Evolutionary conservation across 2,797 vertebrate genomes (phyloP).

Genomic region (Acipenser ruthenus): DNA sequence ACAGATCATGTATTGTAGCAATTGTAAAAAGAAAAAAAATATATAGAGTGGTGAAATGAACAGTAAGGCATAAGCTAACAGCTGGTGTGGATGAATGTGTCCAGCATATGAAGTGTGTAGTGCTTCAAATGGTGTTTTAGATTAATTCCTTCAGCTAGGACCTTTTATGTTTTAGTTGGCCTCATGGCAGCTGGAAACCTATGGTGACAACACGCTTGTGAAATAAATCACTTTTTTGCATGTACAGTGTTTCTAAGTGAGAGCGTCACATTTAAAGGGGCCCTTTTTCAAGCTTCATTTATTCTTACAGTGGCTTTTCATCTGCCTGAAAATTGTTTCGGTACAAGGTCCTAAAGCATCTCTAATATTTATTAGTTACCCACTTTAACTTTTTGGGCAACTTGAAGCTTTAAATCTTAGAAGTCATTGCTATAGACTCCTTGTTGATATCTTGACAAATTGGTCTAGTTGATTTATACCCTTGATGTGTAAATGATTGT

Average conservation of each 20-base stretch:
- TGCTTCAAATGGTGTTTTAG: slow-evolving; percentile 36
- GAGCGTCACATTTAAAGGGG: slow-evolving; percentile 29
- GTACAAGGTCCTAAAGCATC: slow-evolving; percentile 40
- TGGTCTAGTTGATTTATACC: too few species aligned
- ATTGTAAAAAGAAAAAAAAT: neutral
- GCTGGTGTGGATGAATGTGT: neutral
- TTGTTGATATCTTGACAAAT: too few species aligned
- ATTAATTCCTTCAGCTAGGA: slow-evolving; percentile 28
- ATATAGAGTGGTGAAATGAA: neutral
- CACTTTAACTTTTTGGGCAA: slow-evolving; percentile 43
- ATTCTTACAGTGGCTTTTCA: slow-evolving; percentile 22
- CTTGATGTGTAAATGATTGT: too few species aligned
- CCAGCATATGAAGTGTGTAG: slow-evolving; percentile 12
- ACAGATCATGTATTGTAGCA: slow-evolving; percentile 7
- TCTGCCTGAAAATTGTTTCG: slow-evolving; percentile 39
- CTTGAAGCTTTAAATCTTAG: slow-evolving; percentile 28
- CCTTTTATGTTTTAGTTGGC: slow-evolving; percentile 30
- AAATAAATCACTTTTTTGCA: slow-evolving; percentile 23
- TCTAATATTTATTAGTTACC: slow-evolving; percentile 55
- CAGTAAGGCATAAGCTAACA: slow-evolving; percentile 3
- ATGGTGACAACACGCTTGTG: slow-evolving; percentile 18
- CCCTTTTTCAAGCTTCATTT: slow-evolving; percentile 33
- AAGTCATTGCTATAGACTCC: too few species aligned
- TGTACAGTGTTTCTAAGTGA: slow-evolving; percentile 8
- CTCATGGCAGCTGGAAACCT: slow-evolving; percentile 10